phyloP scores from a whole-genome alignment of 2,113 vertebrate genomes.

The Myotis brandtii region DNA sequence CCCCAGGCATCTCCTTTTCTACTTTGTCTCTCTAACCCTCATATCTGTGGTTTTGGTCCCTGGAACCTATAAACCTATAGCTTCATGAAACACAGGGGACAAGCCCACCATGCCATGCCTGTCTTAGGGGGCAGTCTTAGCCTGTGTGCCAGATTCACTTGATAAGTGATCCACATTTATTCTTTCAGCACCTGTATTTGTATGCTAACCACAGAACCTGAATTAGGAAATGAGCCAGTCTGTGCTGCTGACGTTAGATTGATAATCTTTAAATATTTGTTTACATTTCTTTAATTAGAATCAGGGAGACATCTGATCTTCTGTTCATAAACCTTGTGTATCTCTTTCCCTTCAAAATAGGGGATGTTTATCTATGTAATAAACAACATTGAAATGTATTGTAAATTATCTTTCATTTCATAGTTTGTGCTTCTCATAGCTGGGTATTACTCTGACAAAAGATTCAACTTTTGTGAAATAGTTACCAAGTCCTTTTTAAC shows the following conservation, averaged over 20 bases:
- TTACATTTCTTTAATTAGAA: background rate
- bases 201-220: background rate
- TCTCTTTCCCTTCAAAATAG: background rate
- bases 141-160: background rate
- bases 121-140: background rate
- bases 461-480: background rate
- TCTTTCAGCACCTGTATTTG: background rate
- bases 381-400: background rate
- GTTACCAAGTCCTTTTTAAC: background rate
- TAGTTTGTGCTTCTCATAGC: background rate
- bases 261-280: slow-evolving; percentile 30
- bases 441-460: slow-evolving; percentile 6
- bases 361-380: background rate
- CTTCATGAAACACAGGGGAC: background rate
- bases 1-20: background rate
- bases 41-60: background rate
- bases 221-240: background rate
- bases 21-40: background rate
- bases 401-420: background rate
- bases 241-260: background rate
- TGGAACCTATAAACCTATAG: background rate
- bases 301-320: background rate
- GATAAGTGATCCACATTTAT: background rate
- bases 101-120: background rate
- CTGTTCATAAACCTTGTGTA: background rate